Evolutionary conservation across 1,140 invertebrate species (phyloP).

Genomic region (Marisa cornuarietis): DNA sequence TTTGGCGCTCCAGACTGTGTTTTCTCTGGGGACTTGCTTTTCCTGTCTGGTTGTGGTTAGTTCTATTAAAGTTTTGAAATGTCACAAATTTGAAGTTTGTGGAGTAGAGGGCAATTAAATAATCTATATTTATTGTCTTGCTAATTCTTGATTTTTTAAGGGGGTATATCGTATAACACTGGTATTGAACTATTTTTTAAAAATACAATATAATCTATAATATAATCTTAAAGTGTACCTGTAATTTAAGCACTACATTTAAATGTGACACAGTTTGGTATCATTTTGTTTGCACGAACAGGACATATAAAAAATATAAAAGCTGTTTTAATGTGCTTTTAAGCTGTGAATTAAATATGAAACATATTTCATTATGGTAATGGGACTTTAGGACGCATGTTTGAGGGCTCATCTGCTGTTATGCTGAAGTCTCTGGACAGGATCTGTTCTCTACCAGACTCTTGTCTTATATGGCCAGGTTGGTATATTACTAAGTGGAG

Average conservation of each 20-base stretch:
- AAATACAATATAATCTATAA: too few relatives aligned
- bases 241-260: too few relatives aligned
- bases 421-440: constrained; percentile 55
- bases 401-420: constrained; percentile 45
- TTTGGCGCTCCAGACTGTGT: constrained; percentile 47
- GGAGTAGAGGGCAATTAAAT: background rate
- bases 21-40: constrained; percentile 59
- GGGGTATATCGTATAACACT: background rate
- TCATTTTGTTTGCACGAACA: background rate
- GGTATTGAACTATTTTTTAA: background rate
- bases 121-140: background rate
- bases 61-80: background rate
- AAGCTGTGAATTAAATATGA: background rate
- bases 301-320: background rate
- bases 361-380: background rate
- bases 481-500: constrained; percentile 1
- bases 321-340: background rate
- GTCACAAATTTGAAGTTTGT: too few relatives aligned
- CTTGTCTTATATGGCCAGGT: constrained; percentile 59
- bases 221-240: too few relatives aligned
- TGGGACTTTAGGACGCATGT: constrained; percentile 51
- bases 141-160: background rate
- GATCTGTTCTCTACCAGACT: constrained; percentile 34
- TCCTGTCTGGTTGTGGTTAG: constrained; percentile 57
- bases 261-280: too few relatives aligned